These are phyloP conservation scores for Rhynchomys soricoides DNA, from an alignment of 2,113 vertebrate species.

Conservation along the genomic window DNA sequence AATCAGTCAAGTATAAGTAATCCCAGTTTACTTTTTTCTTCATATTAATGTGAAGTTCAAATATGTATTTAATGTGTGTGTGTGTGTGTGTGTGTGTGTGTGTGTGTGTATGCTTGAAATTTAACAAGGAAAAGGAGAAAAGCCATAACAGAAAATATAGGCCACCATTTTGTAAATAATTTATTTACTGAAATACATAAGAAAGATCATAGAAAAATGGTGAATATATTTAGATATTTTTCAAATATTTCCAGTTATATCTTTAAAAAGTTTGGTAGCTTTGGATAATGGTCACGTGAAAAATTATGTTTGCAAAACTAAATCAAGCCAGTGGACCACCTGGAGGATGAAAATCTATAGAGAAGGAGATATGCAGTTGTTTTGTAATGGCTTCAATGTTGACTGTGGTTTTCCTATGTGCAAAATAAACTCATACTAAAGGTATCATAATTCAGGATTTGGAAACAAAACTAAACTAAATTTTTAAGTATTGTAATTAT, in stretches of 20 bases:
- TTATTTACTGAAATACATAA: neutral
- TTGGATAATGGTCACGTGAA: neutral
- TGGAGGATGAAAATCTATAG: neutral
- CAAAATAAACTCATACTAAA: neutral
- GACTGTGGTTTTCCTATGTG: neutral
- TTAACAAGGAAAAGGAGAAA: neutral
- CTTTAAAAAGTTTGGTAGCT: neutral
- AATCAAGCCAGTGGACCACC: neutral
- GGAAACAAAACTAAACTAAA: neutral
- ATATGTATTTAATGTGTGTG: neutral
- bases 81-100: accelerated
- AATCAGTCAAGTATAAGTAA: neutral
- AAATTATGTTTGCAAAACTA: neutral
- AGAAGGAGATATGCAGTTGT: neutral
- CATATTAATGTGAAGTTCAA: neutral
- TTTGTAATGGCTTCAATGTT: neutral
- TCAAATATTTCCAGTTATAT: neutral
- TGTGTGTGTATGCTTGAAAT: neutral
- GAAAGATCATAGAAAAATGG: neutral
- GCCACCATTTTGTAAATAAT: neutral
- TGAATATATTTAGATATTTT: neutral
- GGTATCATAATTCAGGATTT: neutral
- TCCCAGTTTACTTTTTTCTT: neutral
- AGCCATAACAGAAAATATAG: neutral
- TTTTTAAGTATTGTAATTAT: neutral